Percentiles rank a stretch among this genome's conserved stretches.
These are phyloP conservation scores for Hypomesus transpacificus DNA, from an alignment of 2,113 vertebrate genomes.

Conservation along the genomic window DNA sequence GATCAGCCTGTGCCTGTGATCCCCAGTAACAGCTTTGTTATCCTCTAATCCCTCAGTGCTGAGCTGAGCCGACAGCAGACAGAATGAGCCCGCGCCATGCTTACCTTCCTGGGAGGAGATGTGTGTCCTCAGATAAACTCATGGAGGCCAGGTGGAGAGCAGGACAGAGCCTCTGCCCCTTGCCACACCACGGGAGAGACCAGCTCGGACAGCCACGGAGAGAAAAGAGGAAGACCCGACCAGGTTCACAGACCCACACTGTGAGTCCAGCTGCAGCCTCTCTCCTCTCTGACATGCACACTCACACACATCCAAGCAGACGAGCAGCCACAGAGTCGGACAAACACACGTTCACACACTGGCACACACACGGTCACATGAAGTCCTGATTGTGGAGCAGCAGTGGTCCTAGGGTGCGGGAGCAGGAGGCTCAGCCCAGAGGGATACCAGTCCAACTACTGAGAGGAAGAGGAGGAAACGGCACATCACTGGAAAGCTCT, in stretches of 20 bases:
- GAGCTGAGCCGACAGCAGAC: constrained; percentile 11
- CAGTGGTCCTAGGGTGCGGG: constrained; percentile 28
- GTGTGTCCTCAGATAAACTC: constrained; percentile 59
- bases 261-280: constrained; percentile 29
- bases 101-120: constrained; percentile 62
- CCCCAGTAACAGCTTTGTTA: neutral
- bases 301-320: constrained; percentile 25
- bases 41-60: constrained; percentile 14
- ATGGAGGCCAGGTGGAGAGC: constrained; percentile 59
- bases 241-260: constrained; percentile 3
- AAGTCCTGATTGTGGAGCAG: constrained; percentile 37
- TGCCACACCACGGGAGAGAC: constrained; percentile 29
- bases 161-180: constrained; percentile 5
- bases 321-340: neutral
- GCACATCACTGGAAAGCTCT: constrained; percentile 34
- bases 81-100: constrained; percentile 16
- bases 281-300: constrained; percentile 14
- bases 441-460: neutral
- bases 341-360: constrained; percentile 13
- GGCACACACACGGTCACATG: neutral
- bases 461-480: constrained; percentile 14
- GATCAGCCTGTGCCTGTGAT: constrained; percentile 5
- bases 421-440: constrained; percentile 21
- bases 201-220: constrained; percentile 33
- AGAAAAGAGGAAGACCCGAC: neutral